Evolutionary conservation across 2,888 invertebrate genomes (phyloP).

Genomic region (Machimus rusticus): DNA sequence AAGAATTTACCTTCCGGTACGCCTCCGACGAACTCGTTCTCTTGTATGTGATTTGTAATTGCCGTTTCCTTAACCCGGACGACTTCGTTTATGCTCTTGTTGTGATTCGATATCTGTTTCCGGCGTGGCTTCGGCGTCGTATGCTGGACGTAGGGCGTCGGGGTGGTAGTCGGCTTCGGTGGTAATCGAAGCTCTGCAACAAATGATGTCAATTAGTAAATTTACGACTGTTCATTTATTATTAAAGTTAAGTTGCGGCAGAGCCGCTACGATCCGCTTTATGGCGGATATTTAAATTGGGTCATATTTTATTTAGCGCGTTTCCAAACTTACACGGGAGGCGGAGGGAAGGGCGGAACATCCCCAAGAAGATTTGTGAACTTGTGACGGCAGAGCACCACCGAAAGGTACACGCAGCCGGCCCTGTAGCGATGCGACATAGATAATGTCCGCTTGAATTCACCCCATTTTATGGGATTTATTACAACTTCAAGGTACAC

Average conservation of each 20-base stretch:
- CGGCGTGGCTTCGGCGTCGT: conserved; percentile 60
- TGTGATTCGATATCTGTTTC: conserved; percentile 55
- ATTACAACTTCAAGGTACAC: not conserved
- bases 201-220: conserved; percentile 54
- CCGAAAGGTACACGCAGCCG: not conserved
- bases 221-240: conserved; percentile 41
- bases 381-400: not conserved
- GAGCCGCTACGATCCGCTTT: not conserved
- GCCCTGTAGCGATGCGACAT: not conserved
- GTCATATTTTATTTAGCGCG: conserved; percentile 33
- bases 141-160: conserved; percentile 56
- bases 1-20: conserved; percentile 52
- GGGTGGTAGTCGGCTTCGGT: conserved; percentile 61
- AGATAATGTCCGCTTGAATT: not conserved
- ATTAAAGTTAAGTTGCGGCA: conserved; percentile 31
- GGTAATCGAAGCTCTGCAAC: conserved; percentile 61
- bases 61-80: conserved; percentile 61
- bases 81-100: conserved; percentile 62
- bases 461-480: not conserved
- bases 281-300: conserved; percentile 38
- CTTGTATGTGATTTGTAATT: conserved; percentile 60
- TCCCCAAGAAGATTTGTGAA: not conserved
- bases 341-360: not conserved
- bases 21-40: conserved; percentile 55
- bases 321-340: not conserved